A percentile compares a stretch with the other conserved stretches of the same genome.
These are phyloP conservation scores for Caretta caretta DNA, from an alignment of 2,113 vertebrate genomes.

Conservation along the genomic window DNA sequence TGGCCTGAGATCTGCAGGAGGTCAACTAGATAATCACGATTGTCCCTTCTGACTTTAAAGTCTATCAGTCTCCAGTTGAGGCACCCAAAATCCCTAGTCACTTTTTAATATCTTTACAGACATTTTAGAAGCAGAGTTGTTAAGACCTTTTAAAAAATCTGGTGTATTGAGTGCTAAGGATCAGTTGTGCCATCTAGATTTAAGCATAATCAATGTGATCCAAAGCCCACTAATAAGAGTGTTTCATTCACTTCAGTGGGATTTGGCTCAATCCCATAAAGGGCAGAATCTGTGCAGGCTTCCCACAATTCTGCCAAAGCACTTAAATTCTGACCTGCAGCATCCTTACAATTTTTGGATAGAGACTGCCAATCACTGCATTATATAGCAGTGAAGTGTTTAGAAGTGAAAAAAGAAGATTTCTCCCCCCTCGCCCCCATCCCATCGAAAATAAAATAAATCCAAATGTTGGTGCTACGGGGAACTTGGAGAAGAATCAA, in stretches of 20 bases:
- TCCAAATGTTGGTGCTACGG: not conserved
- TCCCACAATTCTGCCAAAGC: not conserved
- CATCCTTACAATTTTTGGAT: not conserved
- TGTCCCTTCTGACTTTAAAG: not conserved
- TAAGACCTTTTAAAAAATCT: not conserved
- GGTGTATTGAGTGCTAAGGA: not conserved
- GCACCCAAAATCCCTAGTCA: not conserved
- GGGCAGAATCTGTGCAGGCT: not conserved
- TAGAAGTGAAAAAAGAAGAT: not conserved
- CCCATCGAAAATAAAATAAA: not conserved
- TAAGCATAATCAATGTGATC: not conserved
- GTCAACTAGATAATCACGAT: not conserved
- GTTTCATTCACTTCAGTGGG: not conserved
- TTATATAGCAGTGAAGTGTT: not conserved
- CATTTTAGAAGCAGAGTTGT: not conserved
- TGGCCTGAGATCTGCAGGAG: not conserved
- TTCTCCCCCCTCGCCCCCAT: not conserved
- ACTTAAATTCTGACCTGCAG: not conserved
- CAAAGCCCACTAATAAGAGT: rapidly evolving
- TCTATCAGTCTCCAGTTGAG: not conserved
- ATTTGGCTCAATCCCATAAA: not conserved
- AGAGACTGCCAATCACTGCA: not conserved
- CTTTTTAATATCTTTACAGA: not conserved
- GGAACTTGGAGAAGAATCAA: not conserved
- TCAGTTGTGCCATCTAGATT: not conserved